These are phyloP conservation scores for Hippocampus kuda DNA, from an alignment of 2,797 vertebrate genomes.

Conservation along the genomic window DNA sequence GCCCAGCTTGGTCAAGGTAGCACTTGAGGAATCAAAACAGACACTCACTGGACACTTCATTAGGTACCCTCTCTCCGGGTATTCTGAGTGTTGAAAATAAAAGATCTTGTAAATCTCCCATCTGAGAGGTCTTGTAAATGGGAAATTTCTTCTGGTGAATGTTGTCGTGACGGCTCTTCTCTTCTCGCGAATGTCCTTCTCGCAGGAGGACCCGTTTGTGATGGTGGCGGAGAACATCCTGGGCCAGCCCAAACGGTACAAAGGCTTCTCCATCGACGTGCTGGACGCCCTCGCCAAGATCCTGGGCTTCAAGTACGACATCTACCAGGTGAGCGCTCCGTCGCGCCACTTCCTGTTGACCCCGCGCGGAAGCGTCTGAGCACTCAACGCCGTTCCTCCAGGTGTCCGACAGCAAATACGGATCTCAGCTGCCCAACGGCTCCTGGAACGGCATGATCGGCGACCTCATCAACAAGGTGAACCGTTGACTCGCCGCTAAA, in stretches of 20 bases:
- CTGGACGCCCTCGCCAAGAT: conserved; percentile 87
- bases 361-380: not conserved
- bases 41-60: not conserved
- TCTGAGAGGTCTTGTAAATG: no score
- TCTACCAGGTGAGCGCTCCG: conserved; percentile 72
- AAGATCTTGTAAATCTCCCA: no score
- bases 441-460: conserved; percentile 99
- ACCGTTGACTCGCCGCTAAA: no score
- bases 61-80: not conserved
- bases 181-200: not conserved
- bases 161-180: no score
- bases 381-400: conserved; percentile 56
- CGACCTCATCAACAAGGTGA: conserved; percentile 93
- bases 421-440: conserved; percentile 84
- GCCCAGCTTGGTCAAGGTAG: conserved; percentile 19
- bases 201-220: conserved; percentile 93
- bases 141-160: no score
- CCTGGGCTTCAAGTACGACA: conserved; percentile 94
- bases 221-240: conserved; percentile 99
- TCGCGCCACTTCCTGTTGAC: not conserved
- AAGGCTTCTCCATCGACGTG: conserved; percentile 95
- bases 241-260: conserved; percentile 91
- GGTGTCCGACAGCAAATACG: conserved; percentile 88
- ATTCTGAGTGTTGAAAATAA: no score
- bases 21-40: not conserved